These are phyloP conservation scores for Altica lythri DNA, from an alignment of 2,888 invertebrate species.

Conservation along the genomic window DNA sequence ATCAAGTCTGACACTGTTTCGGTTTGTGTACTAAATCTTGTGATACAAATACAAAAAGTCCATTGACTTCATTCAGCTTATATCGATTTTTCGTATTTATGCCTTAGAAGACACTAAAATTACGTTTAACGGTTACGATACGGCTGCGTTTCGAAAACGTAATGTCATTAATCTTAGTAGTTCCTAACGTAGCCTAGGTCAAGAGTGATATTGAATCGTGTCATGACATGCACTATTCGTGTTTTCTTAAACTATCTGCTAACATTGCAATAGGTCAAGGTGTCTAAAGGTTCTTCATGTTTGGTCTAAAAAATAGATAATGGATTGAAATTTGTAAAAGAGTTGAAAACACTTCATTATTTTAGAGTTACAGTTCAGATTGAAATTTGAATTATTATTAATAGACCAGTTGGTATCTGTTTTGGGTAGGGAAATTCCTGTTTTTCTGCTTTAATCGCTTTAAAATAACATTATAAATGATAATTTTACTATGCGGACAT, in stretches of 20 bases:
- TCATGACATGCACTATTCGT: slow-evolving; percentile 50
- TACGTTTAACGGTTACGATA: not conserved
- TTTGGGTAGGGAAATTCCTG: too few species aligned
- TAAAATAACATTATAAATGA: too few species aligned
- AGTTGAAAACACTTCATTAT: too few species aligned
- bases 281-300: slow-evolving; percentile 4
- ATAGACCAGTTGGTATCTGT: too few species aligned
- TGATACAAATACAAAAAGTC: too few species aligned
- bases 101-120: slow-evolving; percentile 7
- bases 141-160: slow-evolving; percentile 35
- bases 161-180: slow-evolving; percentile 54
- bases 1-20: too few species aligned
- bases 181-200: slow-evolving; percentile 53
- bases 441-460: too few species aligned
- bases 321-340: not conserved
- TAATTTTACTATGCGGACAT: too few species aligned
- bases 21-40: too few species aligned
- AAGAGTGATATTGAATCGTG: slow-evolving; percentile 50
- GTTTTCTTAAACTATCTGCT: slow-evolving; percentile 43
- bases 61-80: slow-evolving; percentile 18
- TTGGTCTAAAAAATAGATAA: not conserved
- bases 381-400: too few species aligned
- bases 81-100: slow-evolving; percentile 31
- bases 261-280: slow-evolving; percentile 43
- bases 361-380: too few species aligned